Evolutionary conservation across 2,888 invertebrate genomes (phyloP).

Genomic region (Eilema griseolum): DNA sequence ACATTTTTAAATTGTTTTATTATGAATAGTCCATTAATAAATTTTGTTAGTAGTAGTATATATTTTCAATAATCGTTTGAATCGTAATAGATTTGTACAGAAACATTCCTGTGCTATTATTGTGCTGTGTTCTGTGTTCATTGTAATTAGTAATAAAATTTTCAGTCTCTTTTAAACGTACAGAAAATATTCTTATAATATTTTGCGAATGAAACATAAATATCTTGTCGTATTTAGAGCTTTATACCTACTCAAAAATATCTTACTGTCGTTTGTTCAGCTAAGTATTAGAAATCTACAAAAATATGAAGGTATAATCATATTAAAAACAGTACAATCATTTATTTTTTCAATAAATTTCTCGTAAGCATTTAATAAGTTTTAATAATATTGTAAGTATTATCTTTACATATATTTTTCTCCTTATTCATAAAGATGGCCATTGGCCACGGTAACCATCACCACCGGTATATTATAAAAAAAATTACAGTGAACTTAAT

Average conservation of each 20-base stretch:
- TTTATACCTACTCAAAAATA: neutral
- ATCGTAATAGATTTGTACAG: neutral
- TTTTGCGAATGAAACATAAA: neutral
- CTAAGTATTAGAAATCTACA: neutral
- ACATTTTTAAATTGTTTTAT: neutral
- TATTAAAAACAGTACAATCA: neutral
- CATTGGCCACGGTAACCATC: no score
- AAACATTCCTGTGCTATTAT: neutral
- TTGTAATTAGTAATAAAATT: neutral
- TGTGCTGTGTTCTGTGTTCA: slow-evolving; percentile 2
- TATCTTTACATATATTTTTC: neutral
- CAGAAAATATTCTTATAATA: neutral
- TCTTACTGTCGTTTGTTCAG: neutral
- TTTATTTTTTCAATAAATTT: neutral
- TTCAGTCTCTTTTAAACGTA: neutral
- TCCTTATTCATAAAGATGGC: neutral
- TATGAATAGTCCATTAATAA: neutral
- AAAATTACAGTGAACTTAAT: neutral
- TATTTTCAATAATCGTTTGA: neutral
- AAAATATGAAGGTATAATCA: neutral
- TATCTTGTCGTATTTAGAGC: neutral
- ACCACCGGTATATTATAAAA: no score
- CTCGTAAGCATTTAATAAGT: slow-evolving; percentile 6
- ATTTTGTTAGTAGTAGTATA: neutral
- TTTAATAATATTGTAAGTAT: slow-evolving; percentile 19